Base-by-base conservation (phyloP, 92 coral and sea anemone species). In the Siderastrea siderea region DNA sequence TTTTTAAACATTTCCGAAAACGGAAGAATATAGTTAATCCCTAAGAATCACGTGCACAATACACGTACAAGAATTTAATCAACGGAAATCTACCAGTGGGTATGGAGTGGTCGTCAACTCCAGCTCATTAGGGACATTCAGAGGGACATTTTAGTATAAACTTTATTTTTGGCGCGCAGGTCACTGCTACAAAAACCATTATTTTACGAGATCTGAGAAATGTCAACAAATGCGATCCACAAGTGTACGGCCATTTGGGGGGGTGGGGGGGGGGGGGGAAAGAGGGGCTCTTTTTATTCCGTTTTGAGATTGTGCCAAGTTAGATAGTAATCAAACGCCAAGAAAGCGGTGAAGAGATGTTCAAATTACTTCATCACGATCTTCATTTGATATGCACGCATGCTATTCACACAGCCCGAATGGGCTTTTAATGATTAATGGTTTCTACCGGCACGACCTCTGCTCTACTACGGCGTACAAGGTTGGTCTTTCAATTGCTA, bases 311-410 rank as follows among this genome's bases (percentile, higher is more conserved):
- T 54, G 65, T 44, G 48, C 60, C 79, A 71, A 71, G 59, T 16
- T 17, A 47, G 87, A 84, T 84, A 73, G 67, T 54, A 69, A 70
- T 69, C 86, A 68, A 69, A 69, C 77, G 17, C 78, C 17, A 45
- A 7, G 10, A 19, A 50, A 11, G 59, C 43, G 83, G 71, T 47
- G n/a, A 61, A 16, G 46, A n/a, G 51, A 19, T 4, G 15, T 10
- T 58, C 26, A 49, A 49, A 68, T 15, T 4, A 48, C 10, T 43
- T 59, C 62, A 70, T 53, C 69, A 47, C 45, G 78, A 71, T 47
- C 53, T n/a, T 53, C 5, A 57, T 52, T 38, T 8, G n/a, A 4
- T 47, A 16, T 13, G 68, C 8, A 43, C 10, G 62, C 47, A 45
- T 59, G 85, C 62, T 47, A 7, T 47, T 57, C 78, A 82, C 58